phyloP scores from a whole-genome alignment of 2,888 invertebrate genomes.

The Incurvaria masculella region DNA sequence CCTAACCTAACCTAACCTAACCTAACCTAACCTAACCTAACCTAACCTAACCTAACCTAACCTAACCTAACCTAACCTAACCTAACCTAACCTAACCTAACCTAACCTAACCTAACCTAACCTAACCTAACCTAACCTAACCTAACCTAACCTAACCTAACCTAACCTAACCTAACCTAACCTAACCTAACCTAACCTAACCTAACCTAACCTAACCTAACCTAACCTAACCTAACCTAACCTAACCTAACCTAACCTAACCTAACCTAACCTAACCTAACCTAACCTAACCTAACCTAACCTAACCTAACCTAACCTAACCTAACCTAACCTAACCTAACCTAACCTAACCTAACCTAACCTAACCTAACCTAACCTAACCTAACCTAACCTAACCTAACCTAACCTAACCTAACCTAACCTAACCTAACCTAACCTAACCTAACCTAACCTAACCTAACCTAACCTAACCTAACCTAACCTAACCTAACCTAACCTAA shows the following conservation, averaged over 20 bases:
- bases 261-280: constrained; percentile 6
- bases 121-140: constrained; percentile 4
- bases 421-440: constrained; percentile 6
- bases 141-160: constrained; percentile 2
- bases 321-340: constrained; percentile 6
- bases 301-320: constrained; percentile 6
- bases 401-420: constrained; percentile 6
- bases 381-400: constrained; percentile 5
- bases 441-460: constrained; percentile 6
- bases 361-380: constrained; percentile 5
- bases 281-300: constrained; percentile 6
- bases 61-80: constrained; percentile 10
- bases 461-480: constrained; percentile 8
- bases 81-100: constrained; percentile 11
- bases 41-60: constrained; percentile 8
- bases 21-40: constrained; percentile 8
- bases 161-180: constrained; percentile 5
- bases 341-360: constrained; percentile 5
- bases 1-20: constrained; percentile 12
- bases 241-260: constrained; percentile 7
- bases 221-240: constrained; percentile 7
- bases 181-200: constrained; percentile 7
- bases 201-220: constrained; percentile 7
- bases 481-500: constrained; percentile 10
- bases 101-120: constrained; percentile 8